Base-by-base conservation (phyloP, 2,113 vertebrate genomes). In the Ramphastos sulfuratus region DNA sequence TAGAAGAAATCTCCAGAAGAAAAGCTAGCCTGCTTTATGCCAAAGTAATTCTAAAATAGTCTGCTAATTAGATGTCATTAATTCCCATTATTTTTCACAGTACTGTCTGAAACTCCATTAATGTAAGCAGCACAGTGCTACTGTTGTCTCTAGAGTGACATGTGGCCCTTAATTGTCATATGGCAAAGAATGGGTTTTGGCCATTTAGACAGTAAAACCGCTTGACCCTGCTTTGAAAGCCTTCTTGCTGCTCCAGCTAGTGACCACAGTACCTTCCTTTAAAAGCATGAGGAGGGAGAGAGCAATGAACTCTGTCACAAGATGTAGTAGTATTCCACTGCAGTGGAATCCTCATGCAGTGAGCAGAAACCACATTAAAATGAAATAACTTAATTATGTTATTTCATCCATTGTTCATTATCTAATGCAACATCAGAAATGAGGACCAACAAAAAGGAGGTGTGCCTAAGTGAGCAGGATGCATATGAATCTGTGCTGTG, bases 321-420 rank as follows among this genome's bases (percentile, higher is more conserved):
- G 80, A 75, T 30, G 42, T 70, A 82, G 13, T 74, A 83, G 95
- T 90, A 90, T 79, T 91, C 46, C 37, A 18, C 52, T 73, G 88
- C 73, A 73, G 66, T n/a, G n/a, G 78, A 91, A n/a, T n/a, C n/a
- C n/a, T 91, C 69, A 60, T 73, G 52, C 83, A 82, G 81, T 79
- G 91, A 95, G 77, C 39, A 85, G 60, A 88, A 91, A 30, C 78
- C 61, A 65, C 37, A 71, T 89, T 92, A 85, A 89, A 95, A 89
- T 89, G 50, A 87, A 95, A 78, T 89, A 35, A 28, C 61, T 90
- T 74, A 42, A 69, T 92, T 92, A 55, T 55, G 7, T 91, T 55
- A 50, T 74, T 72, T 87, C 92, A 63, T 82, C 48, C 21, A 19
- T 35, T 46, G 54, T 60, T 92, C 10, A 20, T 87, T 93, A 61